Evolutionary conservation across 2,797 vertebrate species (phyloP).

Genomic region (Lacerta agilis): DNA sequence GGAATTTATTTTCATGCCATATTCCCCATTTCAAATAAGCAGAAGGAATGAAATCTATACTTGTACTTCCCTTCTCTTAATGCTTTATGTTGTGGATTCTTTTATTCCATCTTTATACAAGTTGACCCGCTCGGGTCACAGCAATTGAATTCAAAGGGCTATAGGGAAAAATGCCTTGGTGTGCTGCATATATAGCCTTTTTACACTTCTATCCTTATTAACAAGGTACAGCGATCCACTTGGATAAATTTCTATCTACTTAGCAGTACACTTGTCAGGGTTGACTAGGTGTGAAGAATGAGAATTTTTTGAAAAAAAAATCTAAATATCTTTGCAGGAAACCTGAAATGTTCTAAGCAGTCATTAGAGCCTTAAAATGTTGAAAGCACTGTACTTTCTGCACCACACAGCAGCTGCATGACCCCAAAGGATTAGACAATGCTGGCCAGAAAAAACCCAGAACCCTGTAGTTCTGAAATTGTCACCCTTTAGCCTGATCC

Average conservation of each 20-base stretch:
- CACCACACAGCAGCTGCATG: neutral
- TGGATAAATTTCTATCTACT: constrained; percentile 2
- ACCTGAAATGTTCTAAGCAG: neutral
- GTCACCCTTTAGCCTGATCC: neutral
- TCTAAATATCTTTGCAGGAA: neutral
- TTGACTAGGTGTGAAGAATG: constrained; percentile 7
- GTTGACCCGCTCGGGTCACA: neutral
- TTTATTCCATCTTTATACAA: neutral
- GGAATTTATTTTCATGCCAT: neutral
- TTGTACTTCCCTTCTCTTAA: neutral
- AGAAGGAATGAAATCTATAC: neutral
- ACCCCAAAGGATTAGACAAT: neutral
- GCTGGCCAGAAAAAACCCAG: neutral
- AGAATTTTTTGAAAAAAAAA: neutral
- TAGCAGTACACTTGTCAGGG: neutral
- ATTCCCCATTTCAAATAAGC: neutral
- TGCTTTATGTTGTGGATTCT: neutral
- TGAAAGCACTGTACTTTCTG: neutral
- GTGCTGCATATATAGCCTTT: neutral
- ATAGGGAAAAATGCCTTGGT: neutral
- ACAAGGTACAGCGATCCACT: neutral
- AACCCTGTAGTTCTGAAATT: neutral
- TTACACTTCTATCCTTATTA: constrained; percentile 4
- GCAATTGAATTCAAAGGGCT: neutral
- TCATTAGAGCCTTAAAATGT: neutral